Percentiles rank a stretch among this genome's conserved stretches.
Conservation (phyloP, 1,140 invertebrate genomes). For the Heterodera carotae region DNA sequence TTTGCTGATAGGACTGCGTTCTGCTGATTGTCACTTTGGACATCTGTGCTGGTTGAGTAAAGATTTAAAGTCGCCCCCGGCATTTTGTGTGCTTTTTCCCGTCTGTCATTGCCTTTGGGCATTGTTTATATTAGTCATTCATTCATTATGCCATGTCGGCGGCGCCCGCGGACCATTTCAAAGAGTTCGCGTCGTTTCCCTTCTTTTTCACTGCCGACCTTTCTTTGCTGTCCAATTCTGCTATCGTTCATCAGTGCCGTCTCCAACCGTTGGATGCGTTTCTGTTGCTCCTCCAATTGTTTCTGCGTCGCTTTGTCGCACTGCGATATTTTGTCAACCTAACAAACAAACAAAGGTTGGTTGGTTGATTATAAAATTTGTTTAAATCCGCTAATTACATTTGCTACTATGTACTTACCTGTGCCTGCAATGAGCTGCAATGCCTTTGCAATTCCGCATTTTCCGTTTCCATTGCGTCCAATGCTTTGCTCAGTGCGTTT, state of each 20-base stretch:
- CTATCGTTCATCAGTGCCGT: background rate
- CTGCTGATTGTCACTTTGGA: background rate
- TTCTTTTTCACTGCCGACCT: background rate
- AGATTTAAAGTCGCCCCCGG: no score
- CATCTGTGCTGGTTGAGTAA: background rate
- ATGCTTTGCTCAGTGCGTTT: constrained; percentile 29
- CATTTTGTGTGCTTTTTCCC: no score
- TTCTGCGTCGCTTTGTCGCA: constrained; percentile 2
- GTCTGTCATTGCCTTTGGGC: no score
- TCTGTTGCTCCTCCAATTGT: constrained; percentile 13
- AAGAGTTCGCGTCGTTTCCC: no score
- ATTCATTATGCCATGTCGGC: no score
- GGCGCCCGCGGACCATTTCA: no score
- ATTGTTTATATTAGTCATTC: no score
- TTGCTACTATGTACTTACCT: background rate
- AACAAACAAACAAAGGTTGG: no score
- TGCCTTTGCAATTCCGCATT: constrained; percentile 31
- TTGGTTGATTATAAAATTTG: background rate
- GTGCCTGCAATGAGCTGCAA: constrained; percentile 19
- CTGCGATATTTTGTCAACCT: background rate
- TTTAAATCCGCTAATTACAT: background rate
- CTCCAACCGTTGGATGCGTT: constrained; percentile 6
- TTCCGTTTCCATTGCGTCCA: constrained; percentile 32
- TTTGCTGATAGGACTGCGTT: background rate
- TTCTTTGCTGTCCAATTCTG: background rate